Base-by-base conservation (phyloP, 2,113 vertebrate genomes). In the Nannospalax galili region DNA sequence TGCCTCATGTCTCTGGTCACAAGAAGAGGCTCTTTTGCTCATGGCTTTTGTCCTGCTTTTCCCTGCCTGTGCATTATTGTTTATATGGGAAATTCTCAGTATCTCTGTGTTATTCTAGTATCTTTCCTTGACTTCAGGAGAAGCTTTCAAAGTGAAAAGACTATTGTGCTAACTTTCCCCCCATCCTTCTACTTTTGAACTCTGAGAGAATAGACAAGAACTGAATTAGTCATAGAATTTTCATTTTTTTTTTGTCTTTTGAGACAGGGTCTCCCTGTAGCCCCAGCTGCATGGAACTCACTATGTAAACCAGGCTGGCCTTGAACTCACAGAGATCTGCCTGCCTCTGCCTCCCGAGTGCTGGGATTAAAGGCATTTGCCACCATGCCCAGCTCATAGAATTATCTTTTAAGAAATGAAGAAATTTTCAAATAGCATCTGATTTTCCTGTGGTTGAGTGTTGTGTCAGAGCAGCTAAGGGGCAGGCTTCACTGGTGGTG, bases 161-260 rank as follows among this genome's bases (percentile, higher is more conserved):
- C 4, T 62, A 0, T 48, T 52, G 72, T 95, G 58, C 17, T n/a
- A 24, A 91, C 82, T 52, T 64, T 67, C 26, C 95, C 30, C 72
- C 26, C 24, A 20, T 45, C 35, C 35, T 20, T 77, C 77, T 62
- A 22, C 30, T 93, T 73, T 81, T 65, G 60, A 92, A 92, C 93
- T 94, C 30, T 87, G 72, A 62, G 69, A 15, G 7, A 95, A 89
- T n/a, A 6, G 15, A 12, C n/a, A 90, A 88, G 52, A 94, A 75
- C 70, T 89, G 64, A 92, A 84, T 30, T 86, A n/a, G 75, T 85
- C 32, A 89, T 40, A 48, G 60, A 95, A 91, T 93, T 86, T 28
- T 45, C 82, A 48, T 26, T 93, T 82, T n/a, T n/a, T n/a, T n/a
- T n/a, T n/a, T n/a, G n/a, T n/a, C n/a, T n/a, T n/a, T n/a, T n/a